Percentiles rank a stretch among this genome's conserved stretches.
Evolutionary conservation across 2,888 invertebrate genomes (phyloP).

Genomic region (Synanthedon vespiformis): DNA sequence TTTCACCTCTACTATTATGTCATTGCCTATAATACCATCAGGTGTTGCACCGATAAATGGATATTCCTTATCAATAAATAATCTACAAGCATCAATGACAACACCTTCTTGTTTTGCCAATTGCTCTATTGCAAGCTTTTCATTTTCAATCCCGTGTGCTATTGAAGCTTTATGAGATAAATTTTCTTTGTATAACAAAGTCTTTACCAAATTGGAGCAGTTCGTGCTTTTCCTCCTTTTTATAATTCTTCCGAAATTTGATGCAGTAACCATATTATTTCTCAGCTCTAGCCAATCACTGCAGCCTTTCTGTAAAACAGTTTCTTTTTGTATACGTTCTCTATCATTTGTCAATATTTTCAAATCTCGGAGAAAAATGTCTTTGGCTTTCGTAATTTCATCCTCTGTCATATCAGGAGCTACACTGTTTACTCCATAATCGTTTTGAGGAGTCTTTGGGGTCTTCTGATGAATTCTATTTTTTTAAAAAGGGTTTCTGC

Average conservation of each 20-base stretch:
- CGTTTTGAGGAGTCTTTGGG: neutral
- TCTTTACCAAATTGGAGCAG: slow-evolving; percentile 2
- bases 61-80: no score
- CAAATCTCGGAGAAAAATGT: slow-evolving; percentile 1
- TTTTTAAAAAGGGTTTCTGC: neutral
- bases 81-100: no score
- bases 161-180: slow-evolving; percentile 3
- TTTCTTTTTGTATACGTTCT: neutral
- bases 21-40: no score
- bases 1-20: no score
- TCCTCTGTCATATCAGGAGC: slow-evolving; percentile 5
- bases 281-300: slow-evolving; percentile 11
- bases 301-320: slow-evolving; percentile 7
- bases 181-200: slow-evolving; percentile 2
- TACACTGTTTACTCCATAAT: neutral
- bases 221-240: slow-evolving; percentile 2
- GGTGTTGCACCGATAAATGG: no score
- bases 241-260: slow-evolving; percentile 9
- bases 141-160: slow-evolving; percentile 2
- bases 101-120: neutral
- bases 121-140: slow-evolving; percentile 3
- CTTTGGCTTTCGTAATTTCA: slow-evolving; percentile 3
- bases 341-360: neutral
- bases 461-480: slow-evolving; percentile 1
- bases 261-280: slow-evolving; percentile 9